Conservation (phyloP, 2,113 vertebrate genomes). For the Ailurus styani region DNA sequence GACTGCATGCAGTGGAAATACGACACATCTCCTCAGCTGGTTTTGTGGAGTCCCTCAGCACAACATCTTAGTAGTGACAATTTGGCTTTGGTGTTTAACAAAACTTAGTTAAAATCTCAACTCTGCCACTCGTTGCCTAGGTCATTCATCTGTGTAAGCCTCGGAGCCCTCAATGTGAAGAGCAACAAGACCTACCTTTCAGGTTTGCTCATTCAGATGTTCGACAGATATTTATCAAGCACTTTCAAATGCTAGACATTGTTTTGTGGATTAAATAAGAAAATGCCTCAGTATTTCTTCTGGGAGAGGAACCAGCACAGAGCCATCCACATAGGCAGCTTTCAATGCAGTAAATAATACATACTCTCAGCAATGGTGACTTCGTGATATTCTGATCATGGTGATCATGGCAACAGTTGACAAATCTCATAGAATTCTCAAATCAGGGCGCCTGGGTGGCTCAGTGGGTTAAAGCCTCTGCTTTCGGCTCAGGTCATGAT, state of each 20-base stretch:
- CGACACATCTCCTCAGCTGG: neutral
- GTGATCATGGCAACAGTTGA: neutral
- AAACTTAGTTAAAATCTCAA: neutral
- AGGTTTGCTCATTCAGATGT: neutral
- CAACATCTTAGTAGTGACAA: neutral
- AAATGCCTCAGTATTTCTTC: neutral
- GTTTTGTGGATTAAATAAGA: neutral
- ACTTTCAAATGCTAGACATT: neutral
- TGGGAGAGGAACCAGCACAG: neutral
- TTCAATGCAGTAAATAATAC: neutral
- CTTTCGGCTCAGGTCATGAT: too few relatives aligned
- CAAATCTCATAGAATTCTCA: neutral
- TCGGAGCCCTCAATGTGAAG: neutral
- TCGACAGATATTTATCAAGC: neutral
- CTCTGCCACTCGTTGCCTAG: neutral
- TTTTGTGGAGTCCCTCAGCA: neutral
- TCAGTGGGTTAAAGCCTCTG: too few relatives aligned
- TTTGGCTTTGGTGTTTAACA: neutral
- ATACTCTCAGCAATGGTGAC: neutral
- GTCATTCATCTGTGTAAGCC: neutral
- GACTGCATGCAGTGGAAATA: neutral
- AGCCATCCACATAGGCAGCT: fast-evolving
- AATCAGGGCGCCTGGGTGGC: too few relatives aligned
- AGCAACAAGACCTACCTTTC: neutral
- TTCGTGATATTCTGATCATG: neutral